Conservation (phyloP, 2,113 vertebrate species). For the Cariama cristata region DNA sequence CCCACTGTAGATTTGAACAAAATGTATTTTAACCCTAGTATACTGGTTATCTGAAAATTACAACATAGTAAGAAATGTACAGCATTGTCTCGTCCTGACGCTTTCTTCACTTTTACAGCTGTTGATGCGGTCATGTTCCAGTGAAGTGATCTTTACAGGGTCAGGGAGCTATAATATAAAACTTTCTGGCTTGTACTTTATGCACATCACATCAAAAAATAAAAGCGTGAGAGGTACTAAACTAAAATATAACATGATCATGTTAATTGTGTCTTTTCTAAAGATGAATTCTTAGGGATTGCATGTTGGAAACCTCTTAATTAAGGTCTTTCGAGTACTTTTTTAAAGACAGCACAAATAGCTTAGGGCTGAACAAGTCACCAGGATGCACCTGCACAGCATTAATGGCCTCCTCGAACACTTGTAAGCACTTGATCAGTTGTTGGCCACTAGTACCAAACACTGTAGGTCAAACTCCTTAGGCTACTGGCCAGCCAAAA, state of each 20-base stretch:
- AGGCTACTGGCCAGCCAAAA: background rate
- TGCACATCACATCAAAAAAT: background rate
- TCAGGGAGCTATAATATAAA: background rate
- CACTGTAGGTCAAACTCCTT: background rate
- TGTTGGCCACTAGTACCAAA: background rate
- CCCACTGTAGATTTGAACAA: slow-evolving; percentile 8
- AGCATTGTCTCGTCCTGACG: background rate
- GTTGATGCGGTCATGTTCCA: background rate
- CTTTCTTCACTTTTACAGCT: background rate
- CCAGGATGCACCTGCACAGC: too few species aligned
- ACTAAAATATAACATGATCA: background rate
- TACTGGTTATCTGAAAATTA: background rate
- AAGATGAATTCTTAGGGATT: background rate
- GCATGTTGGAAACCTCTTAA: background rate
- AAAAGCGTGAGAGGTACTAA: background rate
- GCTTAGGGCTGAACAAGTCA: background rate
- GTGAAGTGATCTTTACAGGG: background rate
- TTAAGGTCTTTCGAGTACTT: background rate
- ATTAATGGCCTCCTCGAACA: background rate
- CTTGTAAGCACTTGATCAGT: background rate
- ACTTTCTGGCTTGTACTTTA: background rate
- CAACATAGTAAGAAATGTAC: background rate
- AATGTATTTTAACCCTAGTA: background rate
- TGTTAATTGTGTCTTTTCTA: background rate
- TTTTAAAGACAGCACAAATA: background rate